These are phyloP conservation scores for Brachynemurus nebulosus DNA, from an alignment of 2,888 invertebrate species.

Conservation along the genomic window DNA sequence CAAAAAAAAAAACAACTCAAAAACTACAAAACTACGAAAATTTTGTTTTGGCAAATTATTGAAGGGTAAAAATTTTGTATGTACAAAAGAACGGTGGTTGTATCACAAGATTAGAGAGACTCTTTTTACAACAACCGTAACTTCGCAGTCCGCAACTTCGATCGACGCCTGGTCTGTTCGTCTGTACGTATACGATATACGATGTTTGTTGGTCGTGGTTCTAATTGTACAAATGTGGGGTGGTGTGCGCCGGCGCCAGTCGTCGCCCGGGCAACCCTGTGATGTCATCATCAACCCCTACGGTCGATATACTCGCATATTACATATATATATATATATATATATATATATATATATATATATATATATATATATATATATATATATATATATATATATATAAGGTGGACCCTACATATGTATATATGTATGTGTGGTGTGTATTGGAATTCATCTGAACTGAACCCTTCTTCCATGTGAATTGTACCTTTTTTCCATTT, in stretches of 20 bases:
- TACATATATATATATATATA: background rate
- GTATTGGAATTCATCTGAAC: too few relatives aligned
- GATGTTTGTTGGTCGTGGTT: constrained; percentile 21
- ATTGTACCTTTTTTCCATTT: too few relatives aligned
- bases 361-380: too few relatives aligned
- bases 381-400: background rate
- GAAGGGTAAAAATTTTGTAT: too few relatives aligned
- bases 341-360: background rate
- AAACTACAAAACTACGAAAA: too few relatives aligned
- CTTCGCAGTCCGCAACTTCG: constrained; percentile 12
- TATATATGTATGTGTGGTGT: too few relatives aligned
- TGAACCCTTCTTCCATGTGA: too few relatives aligned
- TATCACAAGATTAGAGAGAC: background rate
- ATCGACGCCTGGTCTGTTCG: constrained; percentile 23
- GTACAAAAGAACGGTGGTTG: too few relatives aligned
- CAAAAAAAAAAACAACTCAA: too few relatives aligned
- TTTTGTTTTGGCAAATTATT: too few relatives aligned
- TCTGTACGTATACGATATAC: constrained; percentile 26
- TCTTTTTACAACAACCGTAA: background rate
- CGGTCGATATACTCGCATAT: constrained; percentile 3
- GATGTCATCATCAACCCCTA: constrained; percentile 27
- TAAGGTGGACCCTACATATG: background rate
- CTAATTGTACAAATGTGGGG: constrained; percentile 15
- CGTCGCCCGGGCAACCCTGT: constrained; percentile 30
- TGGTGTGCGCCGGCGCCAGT: constrained; percentile 28